A percentile compares a stretch with the other conserved stretches of the same genome.
phyloP scores from a whole-genome alignment of 2,797 vertebrate genomes.

The Falco biarmicus region DNA sequence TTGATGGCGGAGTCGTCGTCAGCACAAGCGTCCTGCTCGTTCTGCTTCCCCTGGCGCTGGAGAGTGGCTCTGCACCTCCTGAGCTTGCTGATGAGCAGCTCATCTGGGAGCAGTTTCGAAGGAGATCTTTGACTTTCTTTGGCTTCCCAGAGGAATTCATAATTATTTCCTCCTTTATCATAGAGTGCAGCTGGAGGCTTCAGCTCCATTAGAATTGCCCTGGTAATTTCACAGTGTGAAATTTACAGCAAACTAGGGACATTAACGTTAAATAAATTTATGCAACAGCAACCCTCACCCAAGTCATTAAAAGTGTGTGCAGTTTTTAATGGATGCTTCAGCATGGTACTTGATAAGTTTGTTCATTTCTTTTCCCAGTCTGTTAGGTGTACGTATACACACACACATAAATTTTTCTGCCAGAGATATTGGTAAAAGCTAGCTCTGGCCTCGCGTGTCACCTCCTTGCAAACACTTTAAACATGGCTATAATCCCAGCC shows the following conservation, averaged over 20 bases:
- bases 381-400: not conserved
- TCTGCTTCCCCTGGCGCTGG: not conserved
- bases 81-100: constrained; percentile 58
- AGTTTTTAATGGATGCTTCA: constrained; percentile 57
- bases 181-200: constrained; percentile 68
- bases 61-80: not conserved
- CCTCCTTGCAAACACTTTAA: not conserved
- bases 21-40: not conserved
- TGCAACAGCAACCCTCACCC: constrained; percentile 68
- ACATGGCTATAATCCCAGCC: not conserved
- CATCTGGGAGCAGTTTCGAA: constrained; percentile 56
- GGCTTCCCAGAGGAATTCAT: constrained; percentile 62
- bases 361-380: constrained; percentile 45
- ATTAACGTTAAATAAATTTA: constrained; percentile 70
- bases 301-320: constrained; percentile 63
- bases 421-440: not conserved
- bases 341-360: constrained; percentile 58
- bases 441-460: not conserved
- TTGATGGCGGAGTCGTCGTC: not conserved
- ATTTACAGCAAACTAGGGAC: constrained; percentile 71
- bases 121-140: constrained; percentile 71
- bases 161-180: constrained; percentile 73
- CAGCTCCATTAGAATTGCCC: constrained; percentile 69
- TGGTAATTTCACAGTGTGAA: constrained; percentile 69
- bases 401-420: not conserved